Base-by-base conservation (phyloP, 2,113 vertebrate genomes). In the Thunnus maccoyii region DNA sequence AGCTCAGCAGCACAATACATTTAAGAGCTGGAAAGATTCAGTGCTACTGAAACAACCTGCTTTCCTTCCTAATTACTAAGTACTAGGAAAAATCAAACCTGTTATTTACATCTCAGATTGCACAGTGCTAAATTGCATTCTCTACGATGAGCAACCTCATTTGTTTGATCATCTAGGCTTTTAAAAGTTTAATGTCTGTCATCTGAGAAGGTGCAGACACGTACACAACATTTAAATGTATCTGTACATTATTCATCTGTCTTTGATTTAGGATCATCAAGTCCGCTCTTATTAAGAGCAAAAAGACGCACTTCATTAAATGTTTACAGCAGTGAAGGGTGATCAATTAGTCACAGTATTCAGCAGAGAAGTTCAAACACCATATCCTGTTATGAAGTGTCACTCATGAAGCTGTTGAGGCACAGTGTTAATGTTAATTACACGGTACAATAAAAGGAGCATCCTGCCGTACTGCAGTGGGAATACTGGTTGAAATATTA, bases 291-390 rank as follows among this genome's bases (percentile, higher is more conserved):
- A 63, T 65, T 41, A 57, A 10, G 48, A 11, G 20, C 9, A 44
- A 47, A 69, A 61, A 75, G 25, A 70, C 54, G 22, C 55, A 50
- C 41, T 72, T 66, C 68, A 62, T 66, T 65, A 84, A 30, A 20
- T 27, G 56, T 82, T 74, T 30, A 86, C 20, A 72, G 5, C 16
- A 13, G 67, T 18, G 18, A 47, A 56, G 17, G 22, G 46, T 20
- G 36, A 67, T 80, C 27, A 68, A 30, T 55, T 77, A 82, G 44
- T 75, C 20, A 58, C n/a, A 75, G 56, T 20, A 54, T 64, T 66
- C 20, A 66, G 47, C 20, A 3, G 11, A 47, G 36, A 36, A 16
- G 54, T 47, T 80, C 41, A 51, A 52, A 58, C 65, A 60, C 1
- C 12, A 18, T 14, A 66, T 64, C 15, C 72, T 78, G 52, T 71